These are phyloP conservation scores for Watsonalla cultraria DNA, from an alignment of 2,888 invertebrate species.

Conservation along the genomic window DNA sequence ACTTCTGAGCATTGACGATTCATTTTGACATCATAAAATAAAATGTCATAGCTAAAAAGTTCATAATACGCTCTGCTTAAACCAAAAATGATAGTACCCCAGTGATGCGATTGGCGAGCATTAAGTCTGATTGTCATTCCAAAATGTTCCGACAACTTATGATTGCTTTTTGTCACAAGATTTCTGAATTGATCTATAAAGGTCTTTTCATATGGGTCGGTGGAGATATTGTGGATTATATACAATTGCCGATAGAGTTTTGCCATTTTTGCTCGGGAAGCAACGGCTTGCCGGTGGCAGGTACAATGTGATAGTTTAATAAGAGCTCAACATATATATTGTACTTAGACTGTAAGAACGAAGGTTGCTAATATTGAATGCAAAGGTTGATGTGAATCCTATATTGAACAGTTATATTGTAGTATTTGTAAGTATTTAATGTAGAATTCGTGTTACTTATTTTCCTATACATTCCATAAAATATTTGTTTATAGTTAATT, in stretches of 20 bases:
- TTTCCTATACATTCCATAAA: conserved; percentile 56
- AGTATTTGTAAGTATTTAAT: conserved; percentile 35
- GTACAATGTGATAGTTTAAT: conserved; percentile 59
- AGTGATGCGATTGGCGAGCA: conserved; percentile 16
- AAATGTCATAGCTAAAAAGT: too few species aligned
- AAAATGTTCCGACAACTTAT: conserved; percentile 28
- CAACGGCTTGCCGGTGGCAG: conserved; percentile 61
- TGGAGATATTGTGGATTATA: neutral
- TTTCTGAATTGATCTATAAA: neutral
- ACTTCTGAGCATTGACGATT: too few species aligned
- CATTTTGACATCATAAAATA: too few species aligned
- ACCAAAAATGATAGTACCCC: too few species aligned
- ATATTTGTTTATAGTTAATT: conserved; percentile 16
- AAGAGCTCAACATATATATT: conserved; percentile 62
- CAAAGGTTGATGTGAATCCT: conserved; percentile 47
- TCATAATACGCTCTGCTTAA: too few species aligned
- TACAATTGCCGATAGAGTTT: conserved; percentile 47
- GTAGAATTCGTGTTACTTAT: conserved; percentile 38
- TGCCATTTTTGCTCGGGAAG: conserved; percentile 62
- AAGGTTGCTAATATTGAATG: conserved; percentile 55
- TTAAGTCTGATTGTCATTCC: conserved; percentile 69
- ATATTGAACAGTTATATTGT: conserved; percentile 37
- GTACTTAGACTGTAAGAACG: conserved; percentile 40
- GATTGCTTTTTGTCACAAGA: neutral
- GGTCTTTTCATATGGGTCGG: neutral